Evolutionary conservation across 2,797 vertebrate genomes (phyloP).

Genomic region (Taenioides sp.): DNA sequence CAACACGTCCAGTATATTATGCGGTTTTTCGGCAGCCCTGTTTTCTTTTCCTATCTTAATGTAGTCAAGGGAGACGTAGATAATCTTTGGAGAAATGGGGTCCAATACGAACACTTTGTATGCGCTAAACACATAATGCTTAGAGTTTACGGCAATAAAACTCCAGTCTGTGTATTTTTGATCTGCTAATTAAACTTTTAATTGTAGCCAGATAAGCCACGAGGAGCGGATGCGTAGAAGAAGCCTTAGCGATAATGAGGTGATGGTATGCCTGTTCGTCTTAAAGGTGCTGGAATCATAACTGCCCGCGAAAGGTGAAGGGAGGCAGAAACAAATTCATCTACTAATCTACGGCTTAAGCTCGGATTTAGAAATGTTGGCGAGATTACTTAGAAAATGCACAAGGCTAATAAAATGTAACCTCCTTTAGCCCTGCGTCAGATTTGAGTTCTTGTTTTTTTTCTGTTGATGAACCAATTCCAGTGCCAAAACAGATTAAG

Average conservation of each 20-base stretch:
- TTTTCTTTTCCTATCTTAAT: slow-evolving; percentile 44
- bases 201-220: slow-evolving; percentile 79
- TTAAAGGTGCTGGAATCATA: slow-evolving; percentile 69
- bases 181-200: slow-evolving; percentile 85
- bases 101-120: slow-evolving; percentile 60
- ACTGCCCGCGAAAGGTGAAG: slow-evolving; percentile 71
- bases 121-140: slow-evolving; percentile 75
- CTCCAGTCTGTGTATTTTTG: slow-evolving; percentile 77
- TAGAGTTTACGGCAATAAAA: slow-evolving; percentile 79
- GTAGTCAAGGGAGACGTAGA: slow-evolving; percentile 49
- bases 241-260: slow-evolving; percentile 68
- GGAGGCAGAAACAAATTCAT: slow-evolving; percentile 72
- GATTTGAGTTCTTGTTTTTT: slow-evolving; percentile 34
- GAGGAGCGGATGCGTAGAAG: slow-evolving; percentile 48
- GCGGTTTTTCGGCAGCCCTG: slow-evolving; percentile 42
- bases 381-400: slow-evolving; percentile 69
- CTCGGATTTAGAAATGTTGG: slow-evolving; percentile 69
- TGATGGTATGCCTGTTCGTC: slow-evolving; percentile 65
- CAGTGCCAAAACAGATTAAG: slow-evolving; percentile 70
- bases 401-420: slow-evolving; percentile 72
- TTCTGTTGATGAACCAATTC: slow-evolving; percentile 65
- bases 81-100: slow-evolving; percentile 67
- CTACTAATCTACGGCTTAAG: slow-evolving; percentile 76
- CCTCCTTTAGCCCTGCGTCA: slow-evolving; percentile 48
- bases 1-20: slow-evolving; percentile 10